These are phyloP conservation scores for Cylas formicarius DNA, from an alignment of 1,140 invertebrate genomes.

Conservation along the genomic window DNA sequence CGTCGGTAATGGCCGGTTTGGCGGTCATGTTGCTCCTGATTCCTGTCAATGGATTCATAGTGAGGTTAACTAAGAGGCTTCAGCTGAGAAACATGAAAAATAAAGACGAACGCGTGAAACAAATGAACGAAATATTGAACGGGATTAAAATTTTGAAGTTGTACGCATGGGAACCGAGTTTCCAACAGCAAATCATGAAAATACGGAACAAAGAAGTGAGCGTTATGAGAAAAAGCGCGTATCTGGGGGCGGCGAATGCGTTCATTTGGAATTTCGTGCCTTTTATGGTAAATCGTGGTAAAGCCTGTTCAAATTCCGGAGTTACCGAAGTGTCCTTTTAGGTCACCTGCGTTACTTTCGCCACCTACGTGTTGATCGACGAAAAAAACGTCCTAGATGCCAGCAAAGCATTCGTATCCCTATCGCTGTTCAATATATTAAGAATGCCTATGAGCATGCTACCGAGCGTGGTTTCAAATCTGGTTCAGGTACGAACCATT, in stretches of 20 bases:
- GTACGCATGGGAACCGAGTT: slow-evolving; percentile 53
- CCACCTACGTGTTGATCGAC: slow-evolving; percentile 78
- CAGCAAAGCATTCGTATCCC: slow-evolving; percentile 88
- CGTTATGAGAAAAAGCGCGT: slow-evolving; percentile 75
- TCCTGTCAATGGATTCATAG: slow-evolving; percentile 82
- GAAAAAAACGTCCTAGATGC: slow-evolving; percentile 79
- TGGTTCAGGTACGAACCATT: slow-evolving; percentile 69
- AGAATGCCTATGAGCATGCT: slow-evolving; percentile 86
- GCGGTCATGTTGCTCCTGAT: slow-evolving; percentile 87
- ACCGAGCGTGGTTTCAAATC: slow-evolving; percentile 79
- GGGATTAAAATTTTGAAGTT: slow-evolving; percentile 23
- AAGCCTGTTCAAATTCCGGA: too few relatives aligned
- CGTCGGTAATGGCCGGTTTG: slow-evolving; percentile 81
- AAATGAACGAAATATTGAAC: slow-evolving; percentile 50
- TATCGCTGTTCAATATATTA: slow-evolving; percentile 96
- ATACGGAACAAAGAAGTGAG: slow-evolving; percentile 78
- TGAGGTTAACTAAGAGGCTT: slow-evolving; percentile 70
- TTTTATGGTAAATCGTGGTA: slow-evolving; percentile 72
- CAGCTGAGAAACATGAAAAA: slow-evolving; percentile 86
- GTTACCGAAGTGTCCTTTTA: slow-evolving; percentile 38
- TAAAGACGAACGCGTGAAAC: slow-evolving; percentile 85
- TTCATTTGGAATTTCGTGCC: slow-evolving; percentile 95
- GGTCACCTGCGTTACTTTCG: slow-evolving; percentile 88
- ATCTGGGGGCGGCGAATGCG: slow-evolving; percentile 81
- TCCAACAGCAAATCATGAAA: slow-evolving; percentile 73